Evolutionary conservation across 2,888 invertebrate genomes (phyloP), one percentile per base, ranked within the genome.

Genomic region (Drosophila koepferae): DNA sequence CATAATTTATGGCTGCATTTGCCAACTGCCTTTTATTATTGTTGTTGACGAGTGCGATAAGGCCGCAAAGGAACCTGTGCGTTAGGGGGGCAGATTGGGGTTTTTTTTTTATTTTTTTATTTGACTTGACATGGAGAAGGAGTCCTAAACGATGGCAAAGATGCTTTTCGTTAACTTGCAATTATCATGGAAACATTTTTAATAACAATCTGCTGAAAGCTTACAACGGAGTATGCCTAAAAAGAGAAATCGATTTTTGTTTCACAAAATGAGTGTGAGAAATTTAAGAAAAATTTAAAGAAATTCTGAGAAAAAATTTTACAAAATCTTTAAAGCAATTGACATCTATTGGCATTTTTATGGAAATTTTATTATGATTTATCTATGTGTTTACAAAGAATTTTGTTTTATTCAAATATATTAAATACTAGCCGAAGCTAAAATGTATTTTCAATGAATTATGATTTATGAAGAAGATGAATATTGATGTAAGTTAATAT

Each of bases 1-100:
- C 65, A 90, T 89, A 83, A 86, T 88, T 86, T 90, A 86, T 86
- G 73, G 58, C 73, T 85, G 77, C 80, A 77, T 88, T 86, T 77
- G 66, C 41, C 63, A 58, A 72, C 67, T 74, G 65, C 62, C 60
- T 72, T 80, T 77, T 63, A 70, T 69, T 72, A 55, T 65, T 72
- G 64, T 44, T 77, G 64, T 66, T 70, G 68, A 72, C 63, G 79
- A 69, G 56, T 55, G 60, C 38, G 53, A 62, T 48, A 59, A 61
- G 64, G 43, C 6, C 48, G 20, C 20, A 3, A 23, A 44, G 12
- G 48, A 34, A 28, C 41, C 43, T 16, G 20, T 5, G 6, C 14
- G 43, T 7, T 49, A 6, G 16, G 14, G 14, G 14, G 36, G 14
- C 8, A 38, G 49, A 6, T 40, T 18, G 56, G 20, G 43, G 12